Base-by-base conservation (phyloP, 2,888 invertebrate genomes). In the Agrochola circellaris region DNA sequence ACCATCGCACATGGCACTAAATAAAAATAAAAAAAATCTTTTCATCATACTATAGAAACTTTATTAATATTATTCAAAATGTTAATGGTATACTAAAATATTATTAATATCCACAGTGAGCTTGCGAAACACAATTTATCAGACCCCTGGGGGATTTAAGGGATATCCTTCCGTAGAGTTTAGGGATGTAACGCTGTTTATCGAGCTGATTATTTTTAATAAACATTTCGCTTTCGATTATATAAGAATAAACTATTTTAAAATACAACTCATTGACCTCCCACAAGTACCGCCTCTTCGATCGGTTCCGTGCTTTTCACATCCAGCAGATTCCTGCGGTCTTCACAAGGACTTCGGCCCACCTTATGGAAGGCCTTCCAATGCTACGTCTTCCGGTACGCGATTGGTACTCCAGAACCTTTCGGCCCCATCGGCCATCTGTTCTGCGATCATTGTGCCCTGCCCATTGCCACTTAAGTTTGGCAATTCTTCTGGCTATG, bases 81-180 rank as follows among this genome's bases (percentile, higher is more conserved):
- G 60, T 78, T 84, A 84, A 85, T 87, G 72, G 75, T 81, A 70
- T 73, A 81, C 75, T 87, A 81, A 84, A 84, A 85, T 87, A 87
- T 85, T 87, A 85, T 77, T 85, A 85, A 84, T 81, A 87, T 73
- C 85, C 56, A 62, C 78, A 64, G 75, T 74, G 77, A 84, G 74
- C 84, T 77, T 60, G 87, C 78, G 74, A 87, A 87, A 84, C 87
- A 85, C 85, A 85, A 85, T 85, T 87, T 85, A 85, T 87, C 85
- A 85, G 84, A 75, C 78, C 87, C 72, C 81, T 23, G 15, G 67
- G 84, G 87, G 85, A 84, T 87, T 88, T 89, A 86, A 82, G 79
- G 87, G 86, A 88, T 88, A 88, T 85, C 77, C 71, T 81, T 79
- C 82, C 84, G 65, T 66, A 60, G 15, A 51, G 20, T 20, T 38